A percentile compares a stretch with the other conserved stretches of the same genome.
These are phyloP conservation scores for Ctenosaura bakeri DNA, from an alignment of 2,797 vertebrate genomes.

Conservation along the genomic window DNA sequence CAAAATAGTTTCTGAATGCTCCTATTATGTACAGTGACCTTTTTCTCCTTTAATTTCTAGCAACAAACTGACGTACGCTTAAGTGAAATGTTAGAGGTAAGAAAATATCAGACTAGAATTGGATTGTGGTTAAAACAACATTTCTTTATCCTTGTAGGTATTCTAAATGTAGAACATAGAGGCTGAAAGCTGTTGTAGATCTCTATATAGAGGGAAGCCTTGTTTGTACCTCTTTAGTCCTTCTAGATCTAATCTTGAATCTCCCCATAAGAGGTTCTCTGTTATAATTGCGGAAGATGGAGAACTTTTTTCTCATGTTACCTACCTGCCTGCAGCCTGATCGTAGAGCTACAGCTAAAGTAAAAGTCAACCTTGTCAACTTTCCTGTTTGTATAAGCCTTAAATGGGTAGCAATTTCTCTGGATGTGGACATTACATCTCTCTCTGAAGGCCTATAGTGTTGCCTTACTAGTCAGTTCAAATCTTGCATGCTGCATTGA, in stretches of 20 bases:
- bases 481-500: neutral
- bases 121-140: neutral
- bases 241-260: neutral
- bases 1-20: slow-evolving; percentile 31
- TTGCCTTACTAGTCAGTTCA: neutral
- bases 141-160: neutral
- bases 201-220: neutral
- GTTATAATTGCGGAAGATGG: neutral
- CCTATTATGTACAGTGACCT: slow-evolving; percentile 16
- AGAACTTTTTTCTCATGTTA: too few species aligned
- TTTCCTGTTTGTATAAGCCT: neutral
- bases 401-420: neutral
- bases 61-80: slow-evolving; percentile 98
- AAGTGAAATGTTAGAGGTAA: slow-evolving; percentile 99
- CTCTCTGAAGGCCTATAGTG: neutral
- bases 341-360: neutral
- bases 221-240: too few species aligned
- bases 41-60: slow-evolving; percentile 76
- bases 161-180: neutral
- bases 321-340: neutral
- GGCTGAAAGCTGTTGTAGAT: neutral
- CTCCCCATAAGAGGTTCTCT: neutral
- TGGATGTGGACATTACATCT: neutral
- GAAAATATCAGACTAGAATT: slow-evolving; percentile 31
- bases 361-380: neutral